Conservation (phyloP, 2,888 invertebrate genomes). For the Apamea sordens region DNA sequence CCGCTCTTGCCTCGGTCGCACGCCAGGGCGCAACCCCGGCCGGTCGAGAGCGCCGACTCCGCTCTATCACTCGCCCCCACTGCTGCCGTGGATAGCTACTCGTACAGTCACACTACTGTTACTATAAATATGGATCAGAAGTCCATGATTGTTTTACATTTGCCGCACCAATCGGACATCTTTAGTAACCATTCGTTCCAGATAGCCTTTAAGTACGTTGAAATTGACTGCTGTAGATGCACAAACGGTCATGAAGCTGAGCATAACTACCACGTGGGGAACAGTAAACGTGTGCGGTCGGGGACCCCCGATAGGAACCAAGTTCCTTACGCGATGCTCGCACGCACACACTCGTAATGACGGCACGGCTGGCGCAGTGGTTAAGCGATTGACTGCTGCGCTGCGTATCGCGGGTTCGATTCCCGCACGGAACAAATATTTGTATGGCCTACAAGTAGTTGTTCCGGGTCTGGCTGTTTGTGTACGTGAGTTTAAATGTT, state of each 20-base stretch:
- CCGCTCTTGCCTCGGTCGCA: background rate
- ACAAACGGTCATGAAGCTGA: background rate
- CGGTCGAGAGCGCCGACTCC: slow-evolving; percentile 60
- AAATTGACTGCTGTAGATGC: background rate
- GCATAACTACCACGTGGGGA: background rate
- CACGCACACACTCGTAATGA: too few species aligned
- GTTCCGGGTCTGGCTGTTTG: too few species aligned
- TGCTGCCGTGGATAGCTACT: slow-evolving; percentile 33
- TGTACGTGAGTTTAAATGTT: too few species aligned
- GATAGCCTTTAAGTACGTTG: background rate
- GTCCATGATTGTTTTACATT: background rate
- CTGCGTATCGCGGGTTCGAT: too few species aligned
- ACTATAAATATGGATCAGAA: slow-evolving; percentile 11
- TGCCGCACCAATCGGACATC: background rate
- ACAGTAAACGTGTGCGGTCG: background rate
- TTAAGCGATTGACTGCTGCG: too few species aligned
- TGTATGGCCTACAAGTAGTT: too few species aligned
- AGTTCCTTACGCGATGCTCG: background rate
- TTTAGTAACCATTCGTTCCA: background rate
- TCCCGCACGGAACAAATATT: too few species aligned
- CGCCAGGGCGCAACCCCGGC: slow-evolving; percentile 51
- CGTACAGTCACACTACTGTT: slow-evolving; percentile 7
- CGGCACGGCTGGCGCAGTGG: too few species aligned
- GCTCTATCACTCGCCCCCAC: slow-evolving; percentile 59
- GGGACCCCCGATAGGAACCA: background rate